Evolutionary conservation across 2,888 invertebrate species (phyloP), one percentile per base, ranked within the genome.

Genomic region (Flexamia atlantica): DNA sequence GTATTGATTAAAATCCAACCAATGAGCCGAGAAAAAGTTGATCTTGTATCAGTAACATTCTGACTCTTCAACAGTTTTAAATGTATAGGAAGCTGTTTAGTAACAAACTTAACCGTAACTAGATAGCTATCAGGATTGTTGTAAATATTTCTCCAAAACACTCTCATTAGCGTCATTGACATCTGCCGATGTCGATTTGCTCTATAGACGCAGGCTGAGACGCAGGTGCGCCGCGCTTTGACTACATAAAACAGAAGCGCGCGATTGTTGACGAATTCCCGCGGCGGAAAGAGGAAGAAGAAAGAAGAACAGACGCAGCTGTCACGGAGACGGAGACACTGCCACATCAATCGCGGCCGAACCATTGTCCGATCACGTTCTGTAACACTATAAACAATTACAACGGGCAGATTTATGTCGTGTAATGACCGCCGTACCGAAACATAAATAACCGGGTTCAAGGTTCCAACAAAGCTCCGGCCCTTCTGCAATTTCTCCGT

Each of bases 381-480:
- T 70, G 70, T 70, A 28, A 64, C 64, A 64, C 28, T 64, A 70
- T 70, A 70, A 70, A 70, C 70, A 70, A 70, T 70, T 70, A 81
- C 81, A 81, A 40, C 23, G 23, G 64, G 82, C 81, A 81, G 81
- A 68, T 76, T 76, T 76, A 76, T 46, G 50, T 42, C 46, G 42
- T 46, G 81, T 82, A 82, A 82, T 82, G 53, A 82, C 70, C 36
- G 70, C 64, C 64, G 82, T 23, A 70, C 81, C 60, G 57, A 60
- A 50, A 25, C 57, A 81, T 81, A 81, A 81, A 81, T 68, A 81
- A 70, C 82, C 53, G 70, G 32, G 70, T 70, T 82, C 82, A 50
- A 42, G 82, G 70, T 28, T 50, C 46, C 46, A 42, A 46, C 46
- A 76, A 76, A 28, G 76, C 7, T 23, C 20, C 23, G 70, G 20